Evolutionary conservation across 2,888 invertebrate species (phyloP), one percentile per base, ranked within the genome.

Genomic region (Nyleta sp.): DNA sequence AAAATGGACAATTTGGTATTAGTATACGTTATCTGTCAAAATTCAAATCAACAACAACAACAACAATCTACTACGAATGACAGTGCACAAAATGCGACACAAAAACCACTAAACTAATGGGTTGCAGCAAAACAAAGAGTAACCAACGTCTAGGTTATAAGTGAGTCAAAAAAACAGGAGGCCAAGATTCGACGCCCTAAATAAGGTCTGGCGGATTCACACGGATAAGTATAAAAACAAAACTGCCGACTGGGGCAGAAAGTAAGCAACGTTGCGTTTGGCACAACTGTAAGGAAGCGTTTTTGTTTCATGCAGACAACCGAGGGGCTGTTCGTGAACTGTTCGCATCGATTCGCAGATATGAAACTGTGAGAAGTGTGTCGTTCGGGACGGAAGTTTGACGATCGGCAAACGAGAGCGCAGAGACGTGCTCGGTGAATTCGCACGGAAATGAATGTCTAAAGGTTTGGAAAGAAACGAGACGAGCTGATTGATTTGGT

Each of bases 1-100:
- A 84, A 87, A 88, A 89, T 81, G 86, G 88, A 84, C 42, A 80
- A 64, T 67, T 50, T 55, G 65, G 53, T 44, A 83, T 83, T 83
- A 82, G 82, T 84, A 72, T 52, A 46, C 57, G 38, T 62, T 67
- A 52, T 60, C 52, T 18, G 38, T 57, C 62, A 73, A 74, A 71
- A 46, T 62, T 71, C 46, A 53, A 48, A 33, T 59, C 13, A 70
- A 65, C 52, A 50, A 62, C 13, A 70, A 65, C 52, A 50, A 62
- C 31, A 53, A 59, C 33, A 28, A 28, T 28, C 28, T 28, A 28
- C 67, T 77, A 78, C 70, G 35, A 65, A 65, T 15, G 60, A 53
- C 65, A 77, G 60, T 62, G 50, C 64, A 76, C 46, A 75, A 68
- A 70, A 75, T 62, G 50, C 48, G 55, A 53, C 17, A 67, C 44